Evolutionary conservation across 2,113 vertebrate genomes (phyloP).

Genomic region (Catharus fuscescens): DNA sequence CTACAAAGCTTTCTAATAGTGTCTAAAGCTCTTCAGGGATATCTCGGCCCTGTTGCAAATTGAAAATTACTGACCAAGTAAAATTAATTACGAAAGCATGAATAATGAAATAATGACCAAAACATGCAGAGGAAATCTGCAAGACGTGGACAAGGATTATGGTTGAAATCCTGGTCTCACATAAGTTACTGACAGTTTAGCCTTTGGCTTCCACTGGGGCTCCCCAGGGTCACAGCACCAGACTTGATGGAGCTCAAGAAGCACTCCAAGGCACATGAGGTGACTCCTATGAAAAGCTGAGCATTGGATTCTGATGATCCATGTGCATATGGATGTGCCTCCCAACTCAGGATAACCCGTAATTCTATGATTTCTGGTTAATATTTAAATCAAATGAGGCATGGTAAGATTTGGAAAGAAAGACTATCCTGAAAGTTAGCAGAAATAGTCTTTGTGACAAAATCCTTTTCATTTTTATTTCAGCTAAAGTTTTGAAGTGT

Average conservation of each 20-base stretch:
- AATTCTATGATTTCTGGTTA: not conserved
- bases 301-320: not conserved
- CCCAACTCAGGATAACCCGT: not conserved
- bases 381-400: not conserved
- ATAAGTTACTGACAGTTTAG: not conserved
- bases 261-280: rapidly evolving
- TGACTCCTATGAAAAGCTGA: too few relatives aligned
- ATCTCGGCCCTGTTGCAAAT: not conserved
- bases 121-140: not conserved
- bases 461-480: not conserved
- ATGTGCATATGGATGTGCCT: too few relatives aligned
- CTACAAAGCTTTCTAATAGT: not conserved
- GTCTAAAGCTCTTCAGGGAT: not conserved
- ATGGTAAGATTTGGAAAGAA: not conserved
- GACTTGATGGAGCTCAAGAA: not conserved
- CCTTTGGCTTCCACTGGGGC: not conserved
- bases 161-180: not conserved
- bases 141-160: not conserved
- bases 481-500: not conserved
- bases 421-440: not conserved
- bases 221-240: too few relatives aligned
- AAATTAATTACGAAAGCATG: not conserved
- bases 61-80: not conserved
- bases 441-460: not conserved
- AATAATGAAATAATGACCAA: not conserved